Evolutionary conservation across 2,888 invertebrate species (phyloP).

Genomic region (Augiades crinisus): DNA sequence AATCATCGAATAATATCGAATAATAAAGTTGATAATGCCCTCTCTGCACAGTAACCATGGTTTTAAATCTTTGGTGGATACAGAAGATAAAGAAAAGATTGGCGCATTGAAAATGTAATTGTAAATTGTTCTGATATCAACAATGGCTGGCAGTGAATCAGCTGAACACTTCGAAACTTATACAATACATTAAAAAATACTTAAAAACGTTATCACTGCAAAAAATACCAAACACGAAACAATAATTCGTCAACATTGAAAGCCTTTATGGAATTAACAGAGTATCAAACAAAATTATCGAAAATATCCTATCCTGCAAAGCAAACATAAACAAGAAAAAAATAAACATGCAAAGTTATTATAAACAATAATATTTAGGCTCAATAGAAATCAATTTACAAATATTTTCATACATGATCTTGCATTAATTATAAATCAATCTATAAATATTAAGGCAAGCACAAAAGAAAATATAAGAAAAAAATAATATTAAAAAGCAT

Average conservation of each 20-base stretch:
- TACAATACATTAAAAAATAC: not conserved
- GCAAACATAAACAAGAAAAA: not conserved
- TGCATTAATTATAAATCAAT: not conserved
- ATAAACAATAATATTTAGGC: not conserved
- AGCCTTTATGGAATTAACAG: not conserved
- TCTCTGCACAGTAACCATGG: conserved; percentile 11
- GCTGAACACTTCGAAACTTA: conserved; percentile 5
- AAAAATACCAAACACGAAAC: not conserved
- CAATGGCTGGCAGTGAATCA: conserved; percentile 8
- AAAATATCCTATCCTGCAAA: not conserved
- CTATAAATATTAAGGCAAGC: not conserved
- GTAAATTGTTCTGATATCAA: not conserved
- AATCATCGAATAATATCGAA: too few relatives aligned
- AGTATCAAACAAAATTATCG: not conserved
- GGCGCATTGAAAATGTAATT: not conserved
- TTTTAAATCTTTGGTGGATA: conserved; percentile 20
- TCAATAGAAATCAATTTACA: not conserved
- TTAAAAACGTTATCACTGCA: too few relatives aligned
- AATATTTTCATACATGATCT: not conserved
- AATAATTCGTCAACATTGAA: not conserved
- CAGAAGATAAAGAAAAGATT: not conserved
- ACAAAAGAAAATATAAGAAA: conserved; percentile 1
- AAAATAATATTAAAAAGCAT: not conserved
- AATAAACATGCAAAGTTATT: not conserved
- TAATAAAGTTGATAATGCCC: conserved; percentile 16